Conservation (phyloP, 35 echinoderm and acorn worm genomes). For the Acanthaster planci region DNA sequence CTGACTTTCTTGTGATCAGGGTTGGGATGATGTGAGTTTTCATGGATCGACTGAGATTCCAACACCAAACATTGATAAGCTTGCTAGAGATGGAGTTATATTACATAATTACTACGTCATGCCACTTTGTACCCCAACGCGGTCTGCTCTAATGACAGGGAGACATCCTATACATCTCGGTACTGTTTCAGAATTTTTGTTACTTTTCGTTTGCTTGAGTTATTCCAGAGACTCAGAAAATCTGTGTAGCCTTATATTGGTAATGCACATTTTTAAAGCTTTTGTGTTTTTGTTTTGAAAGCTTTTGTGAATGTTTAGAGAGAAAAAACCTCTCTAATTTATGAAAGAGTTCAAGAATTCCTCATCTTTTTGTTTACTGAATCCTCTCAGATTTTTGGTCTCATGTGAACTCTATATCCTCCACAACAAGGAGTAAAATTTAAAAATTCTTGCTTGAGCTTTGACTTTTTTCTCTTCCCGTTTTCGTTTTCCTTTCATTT, state of each 20-base stretch:
- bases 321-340: no score
- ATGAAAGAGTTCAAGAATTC: no score
- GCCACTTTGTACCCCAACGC: slow-evolving; percentile 94
- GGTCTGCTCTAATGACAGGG: slow-evolving; percentile 94
- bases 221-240: no score
- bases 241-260: background rate
- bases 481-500: background rate
- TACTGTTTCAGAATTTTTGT: background rate
- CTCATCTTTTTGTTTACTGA: no score
- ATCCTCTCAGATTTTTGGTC: no score
- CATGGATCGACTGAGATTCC: slow-evolving; percentile 92
- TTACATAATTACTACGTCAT: slow-evolving; percentile 92
- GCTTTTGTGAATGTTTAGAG: no score
- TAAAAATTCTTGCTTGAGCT: no score
- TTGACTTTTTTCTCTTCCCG: no score
- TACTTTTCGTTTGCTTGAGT: no score
- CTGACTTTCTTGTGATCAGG: slow-evolving; percentile 58
- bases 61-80: slow-evolving; percentile 89
- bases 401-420: no score
- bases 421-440: no score
- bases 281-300: no score
- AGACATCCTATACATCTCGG: slow-evolving; percentile 97
- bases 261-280: background rate
- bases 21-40: slow-evolving; percentile 95
- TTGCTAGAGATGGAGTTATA: slow-evolving; percentile 81